Evolutionary conservation across 2,113 vertebrate genomes (phyloP), one percentile per base, ranked within the genome.

Genomic region (Falco punctatus): DNA sequence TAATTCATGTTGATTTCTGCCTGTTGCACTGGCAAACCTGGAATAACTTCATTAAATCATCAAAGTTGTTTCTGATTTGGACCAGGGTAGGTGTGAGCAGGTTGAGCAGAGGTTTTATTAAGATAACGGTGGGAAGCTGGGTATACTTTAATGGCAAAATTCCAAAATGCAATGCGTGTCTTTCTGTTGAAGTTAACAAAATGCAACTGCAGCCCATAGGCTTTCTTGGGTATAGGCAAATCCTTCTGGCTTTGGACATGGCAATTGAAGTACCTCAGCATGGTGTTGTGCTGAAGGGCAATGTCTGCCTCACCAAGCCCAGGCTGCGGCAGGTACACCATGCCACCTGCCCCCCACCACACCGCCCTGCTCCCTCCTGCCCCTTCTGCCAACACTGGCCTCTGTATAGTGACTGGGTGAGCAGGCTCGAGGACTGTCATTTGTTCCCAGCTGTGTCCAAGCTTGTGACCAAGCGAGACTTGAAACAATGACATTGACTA

Each of bases 341-440:
- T 13, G 38, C 26, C 3, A 6, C 21, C 48, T 49, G 52, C 4
- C 19, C 19, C 30, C 11, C 42, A 46, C 15, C 13, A 48, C 26
- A 6, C 21, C 0, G 0, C 6, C 11, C 32, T 0, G 0, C 11
- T 73, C 27, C 18, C 46, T 89, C 28, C 38, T 58, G 28, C 17
- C 32, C 19, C 38, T 81, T 42, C 65, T 85, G 42, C 22, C 62
- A 66, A 24, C 21, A 42, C 8, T 0, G 0, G 17, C 38, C 10
- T 64, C 44, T 35, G 38, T 27, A 8, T 0, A 0, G 21, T 26
- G 44, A 59, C 15, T 1, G 1, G 22, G 11, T 35, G 13, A 70
- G 20, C 13, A 62, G 11, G 18, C 13, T 65, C 0, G 0, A 49
- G 48, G 28, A 21, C 46, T 59, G 20, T 7, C 13, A 32, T 46